Conservation (phyloP, 2,888 invertebrate genomes). For the Cheilosia vulpina region DNA sequence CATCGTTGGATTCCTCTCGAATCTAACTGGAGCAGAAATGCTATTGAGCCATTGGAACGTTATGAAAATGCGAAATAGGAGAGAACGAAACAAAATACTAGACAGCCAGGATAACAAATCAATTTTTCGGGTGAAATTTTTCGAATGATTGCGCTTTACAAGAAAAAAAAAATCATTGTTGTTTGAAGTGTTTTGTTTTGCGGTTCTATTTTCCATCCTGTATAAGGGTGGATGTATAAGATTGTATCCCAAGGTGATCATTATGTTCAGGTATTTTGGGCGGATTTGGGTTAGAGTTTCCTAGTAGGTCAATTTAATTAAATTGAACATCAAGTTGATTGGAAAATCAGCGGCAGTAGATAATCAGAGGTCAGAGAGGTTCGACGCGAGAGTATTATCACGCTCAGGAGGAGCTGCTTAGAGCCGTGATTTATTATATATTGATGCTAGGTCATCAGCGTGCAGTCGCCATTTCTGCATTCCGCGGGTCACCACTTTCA, state of each 20-base stretch:
- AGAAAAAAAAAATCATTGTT: constrained; percentile 58
- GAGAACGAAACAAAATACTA: constrained; percentile 30
- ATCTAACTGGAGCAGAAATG: constrained; percentile 69
- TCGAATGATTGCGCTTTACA: constrained; percentile 63
- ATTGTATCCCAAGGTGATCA: constrained; percentile 27
- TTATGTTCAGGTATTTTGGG: constrained; percentile 28
- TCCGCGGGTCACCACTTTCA: too few relatives aligned
- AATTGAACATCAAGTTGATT: constrained; percentile 6
- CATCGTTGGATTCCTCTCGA: constrained; percentile 48
- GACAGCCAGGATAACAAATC: constrained; percentile 69
- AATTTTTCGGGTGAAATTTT: constrained; percentile 68
- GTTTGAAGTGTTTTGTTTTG: constrained; percentile 68
- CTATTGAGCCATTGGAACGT: constrained; percentile 63
- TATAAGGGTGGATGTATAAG: not conserved
- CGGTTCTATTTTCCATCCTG: constrained; percentile 15
- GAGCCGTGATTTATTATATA: too few relatives aligned
- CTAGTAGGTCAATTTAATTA: constrained; percentile 41
- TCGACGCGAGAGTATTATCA: too few relatives aligned
- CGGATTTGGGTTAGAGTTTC: not conserved
- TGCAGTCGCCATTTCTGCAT: too few relatives aligned
- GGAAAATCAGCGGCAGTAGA: constrained; percentile 1
- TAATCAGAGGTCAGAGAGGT: too few relatives aligned
- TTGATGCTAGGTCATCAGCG: too few relatives aligned
- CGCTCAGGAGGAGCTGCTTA: too few relatives aligned
- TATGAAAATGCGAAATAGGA: constrained; percentile 4